phyloP scores from a whole-genome alignment of 30 jellyfish, hydroid and myxozoan species.

The Aurelia aurita region DNA sequence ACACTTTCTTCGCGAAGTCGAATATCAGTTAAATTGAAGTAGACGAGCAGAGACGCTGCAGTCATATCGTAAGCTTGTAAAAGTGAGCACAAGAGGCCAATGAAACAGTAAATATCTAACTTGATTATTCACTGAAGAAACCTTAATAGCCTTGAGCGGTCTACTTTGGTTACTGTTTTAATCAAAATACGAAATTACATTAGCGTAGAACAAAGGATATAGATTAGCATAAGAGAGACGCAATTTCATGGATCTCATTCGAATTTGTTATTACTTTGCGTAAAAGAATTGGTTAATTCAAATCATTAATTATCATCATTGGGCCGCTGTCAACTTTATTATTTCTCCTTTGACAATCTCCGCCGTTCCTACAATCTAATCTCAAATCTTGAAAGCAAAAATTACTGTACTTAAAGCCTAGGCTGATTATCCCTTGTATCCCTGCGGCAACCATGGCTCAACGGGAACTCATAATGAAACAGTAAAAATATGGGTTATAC shows the following conservation, averaged over 20 bases:
- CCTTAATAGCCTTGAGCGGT: background rate
- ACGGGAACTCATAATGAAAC: no score
- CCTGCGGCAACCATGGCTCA: no score
- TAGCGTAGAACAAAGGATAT: slow-evolving; percentile 2
- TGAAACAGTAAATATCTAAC: background rate
- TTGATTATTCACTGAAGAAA: slow-evolving; percentile 4
- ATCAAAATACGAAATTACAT: slow-evolving; percentile 14
- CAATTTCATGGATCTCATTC: slow-evolving; percentile 7
- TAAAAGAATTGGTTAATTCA: background rate
- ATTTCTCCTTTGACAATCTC: background rate
- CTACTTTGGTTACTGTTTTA: slow-evolving; percentile 8
- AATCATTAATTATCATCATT: slow-evolving; percentile 1
- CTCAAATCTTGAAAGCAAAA: no score
- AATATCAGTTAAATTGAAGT: no score
- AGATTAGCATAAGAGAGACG: background rate
- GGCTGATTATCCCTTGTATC: no score
- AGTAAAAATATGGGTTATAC: no score
- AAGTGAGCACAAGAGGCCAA: background rate
- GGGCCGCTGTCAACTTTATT: background rate
- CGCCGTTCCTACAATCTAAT: no score
- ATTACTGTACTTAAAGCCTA: no score
- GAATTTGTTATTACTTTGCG: slow-evolving; percentile 2
- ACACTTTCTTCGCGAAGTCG: no score
- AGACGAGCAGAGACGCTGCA: no score
- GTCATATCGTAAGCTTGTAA: no score